Percentiles rank a stretch among this genome's conserved stretches.
Conservation (phyloP, 2,797 vertebrate genomes). For the Oreortyx pictus region DNA sequence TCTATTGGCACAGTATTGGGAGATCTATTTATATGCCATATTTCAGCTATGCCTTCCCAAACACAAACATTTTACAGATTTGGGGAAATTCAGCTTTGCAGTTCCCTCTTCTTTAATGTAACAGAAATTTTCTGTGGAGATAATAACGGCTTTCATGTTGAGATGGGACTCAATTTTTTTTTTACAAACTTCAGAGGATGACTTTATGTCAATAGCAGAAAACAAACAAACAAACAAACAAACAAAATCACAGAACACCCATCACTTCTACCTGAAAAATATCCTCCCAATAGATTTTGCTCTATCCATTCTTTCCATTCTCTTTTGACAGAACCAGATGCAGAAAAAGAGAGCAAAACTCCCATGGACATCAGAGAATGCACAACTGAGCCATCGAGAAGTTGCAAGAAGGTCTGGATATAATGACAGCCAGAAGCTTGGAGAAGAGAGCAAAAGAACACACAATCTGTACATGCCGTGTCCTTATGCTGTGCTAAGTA, state of each 20-base stretch:
- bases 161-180: not conserved
- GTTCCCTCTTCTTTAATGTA: not conserved
- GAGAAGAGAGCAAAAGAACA: not conserved
- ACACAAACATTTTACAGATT: not conserved
- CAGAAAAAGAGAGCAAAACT: not conserved
- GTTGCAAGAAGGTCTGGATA: not conserved
- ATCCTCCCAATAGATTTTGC: not conserved
- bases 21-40: too few relatives aligned
- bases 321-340: not conserved
- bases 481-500: not conserved
- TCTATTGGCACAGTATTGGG: too few relatives aligned
- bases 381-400: not conserved
- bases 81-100: not conserved
- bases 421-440: not conserved
- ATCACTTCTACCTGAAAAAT: not conserved
- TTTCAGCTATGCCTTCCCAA: not conserved
- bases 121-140: not conserved
- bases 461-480: not conserved
- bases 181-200: not conserved
- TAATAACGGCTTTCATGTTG: not conserved
- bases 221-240: too few relatives aligned
- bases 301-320: not conserved
- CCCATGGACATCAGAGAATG: not conserved
- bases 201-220: not conserved
- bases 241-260: not conserved